phyloP scores from a whole-genome alignment of 1,140 invertebrate species.

The Macrocentrus cingulum region DNA sequence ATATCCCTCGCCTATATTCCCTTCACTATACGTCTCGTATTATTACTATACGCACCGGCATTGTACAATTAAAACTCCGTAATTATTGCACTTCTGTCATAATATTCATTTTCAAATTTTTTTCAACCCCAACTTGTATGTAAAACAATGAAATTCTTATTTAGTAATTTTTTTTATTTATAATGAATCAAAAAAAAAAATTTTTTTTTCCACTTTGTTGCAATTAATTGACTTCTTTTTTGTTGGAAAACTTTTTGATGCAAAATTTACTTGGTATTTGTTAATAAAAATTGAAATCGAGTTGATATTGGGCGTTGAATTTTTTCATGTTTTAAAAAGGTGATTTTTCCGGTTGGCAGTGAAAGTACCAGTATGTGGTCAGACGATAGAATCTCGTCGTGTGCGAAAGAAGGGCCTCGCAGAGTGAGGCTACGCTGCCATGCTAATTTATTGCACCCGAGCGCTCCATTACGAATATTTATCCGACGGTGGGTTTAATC shows the following conservation, averaged over 20 bases:
- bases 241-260: too few species aligned
- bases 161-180: not conserved
- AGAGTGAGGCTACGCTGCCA: not conserved
- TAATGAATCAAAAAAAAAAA: too few species aligned
- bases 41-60: not conserved
- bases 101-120: not conserved
- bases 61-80: constrained; percentile 1
- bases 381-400: not conserved
- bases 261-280: too few species aligned
- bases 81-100: not conserved
- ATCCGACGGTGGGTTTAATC: not conserved
- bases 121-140: not conserved
- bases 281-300: too few species aligned
- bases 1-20: not conserved
- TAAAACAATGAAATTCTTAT: too few species aligned
- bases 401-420: not conserved
- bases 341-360: too few species aligned
- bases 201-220: too few species aligned
- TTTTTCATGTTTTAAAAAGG: too few species aligned
- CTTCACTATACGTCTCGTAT: not conserved
- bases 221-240: too few species aligned
- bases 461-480: constrained; percentile 6
- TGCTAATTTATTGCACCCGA: constrained; percentile 5
- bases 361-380: not conserved
- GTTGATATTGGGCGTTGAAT: too few species aligned